phyloP scores from a whole-genome alignment of 2,888 invertebrate species.

The Galerucella nymphaeae region DNA sequence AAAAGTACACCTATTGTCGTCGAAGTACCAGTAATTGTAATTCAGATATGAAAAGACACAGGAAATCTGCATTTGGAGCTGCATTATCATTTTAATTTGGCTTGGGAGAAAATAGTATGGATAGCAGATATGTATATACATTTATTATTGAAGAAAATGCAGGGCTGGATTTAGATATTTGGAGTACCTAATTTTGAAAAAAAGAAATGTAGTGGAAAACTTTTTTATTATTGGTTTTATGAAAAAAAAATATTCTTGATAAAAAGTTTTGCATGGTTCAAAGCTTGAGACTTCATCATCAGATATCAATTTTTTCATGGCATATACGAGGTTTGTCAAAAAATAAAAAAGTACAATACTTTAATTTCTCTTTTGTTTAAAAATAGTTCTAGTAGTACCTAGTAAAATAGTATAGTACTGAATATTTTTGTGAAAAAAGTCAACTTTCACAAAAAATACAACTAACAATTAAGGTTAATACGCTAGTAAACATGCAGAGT shows the following conservation, averaged over 20 bases:
- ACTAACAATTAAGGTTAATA: constrained; percentile 10
- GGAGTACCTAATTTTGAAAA: too few relatives aligned
- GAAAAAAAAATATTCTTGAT: too few relatives aligned
- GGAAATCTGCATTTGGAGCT: constrained; percentile 43
- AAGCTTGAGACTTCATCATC: too few relatives aligned
- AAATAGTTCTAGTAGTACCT: too few relatives aligned
- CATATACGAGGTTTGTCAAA: too few relatives aligned
- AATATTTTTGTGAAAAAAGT: constrained; percentile 12
- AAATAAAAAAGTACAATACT: too few relatives aligned
- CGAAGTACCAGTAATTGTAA: constrained; percentile 39
- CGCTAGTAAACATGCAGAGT: constrained; percentile 13
- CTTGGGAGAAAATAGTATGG: constrained; percentile 28
- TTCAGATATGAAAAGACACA: constrained; percentile 41
- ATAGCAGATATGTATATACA: constrained; percentile 23
- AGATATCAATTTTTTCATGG: too few relatives aligned
- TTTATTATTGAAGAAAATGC: background rate
- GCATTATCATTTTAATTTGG: constrained; percentile 45
- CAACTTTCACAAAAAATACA: constrained; percentile 25
- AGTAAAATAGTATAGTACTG: background rate
- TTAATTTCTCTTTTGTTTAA: too few relatives aligned
- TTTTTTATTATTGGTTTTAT: too few relatives aligned
- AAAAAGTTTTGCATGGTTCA: too few relatives aligned
- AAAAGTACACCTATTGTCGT: constrained; percentile 29
- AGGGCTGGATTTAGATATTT: background rate
- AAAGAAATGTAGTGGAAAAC: too few relatives aligned